phyloP scores from a whole-genome alignment of 1,140 invertebrate species.

The Tetramorium alpestre region DNA sequence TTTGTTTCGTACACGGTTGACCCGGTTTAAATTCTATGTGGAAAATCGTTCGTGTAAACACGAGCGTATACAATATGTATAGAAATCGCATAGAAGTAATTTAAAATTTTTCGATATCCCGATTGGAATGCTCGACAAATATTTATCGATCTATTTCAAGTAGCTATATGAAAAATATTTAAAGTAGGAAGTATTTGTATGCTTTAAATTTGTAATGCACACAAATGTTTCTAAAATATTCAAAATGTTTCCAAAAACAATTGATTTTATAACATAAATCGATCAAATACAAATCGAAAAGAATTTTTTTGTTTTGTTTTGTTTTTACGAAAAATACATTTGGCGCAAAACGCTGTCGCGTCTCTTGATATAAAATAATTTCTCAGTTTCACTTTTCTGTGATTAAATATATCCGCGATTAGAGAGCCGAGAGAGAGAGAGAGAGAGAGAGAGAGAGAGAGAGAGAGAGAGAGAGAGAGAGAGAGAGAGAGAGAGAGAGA shows the following conservation, averaged over 20 bases:
- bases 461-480: background rate
- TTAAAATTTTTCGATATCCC: conserved; percentile 16
- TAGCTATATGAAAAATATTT: background rate
- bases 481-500: background rate
- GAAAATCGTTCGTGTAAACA: conserved; percentile 38
- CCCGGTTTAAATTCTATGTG: conserved; percentile 24
- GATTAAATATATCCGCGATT: background rate
- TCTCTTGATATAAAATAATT: background rate
- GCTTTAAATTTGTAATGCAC: background rate
- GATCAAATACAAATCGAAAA: background rate
- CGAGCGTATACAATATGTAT: background rate
- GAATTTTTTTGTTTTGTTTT: background rate
- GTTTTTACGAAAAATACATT: background rate
- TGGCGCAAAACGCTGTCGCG: background rate
- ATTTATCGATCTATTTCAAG: conserved; percentile 30
- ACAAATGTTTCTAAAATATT: background rate
- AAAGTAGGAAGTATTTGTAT: background rate
- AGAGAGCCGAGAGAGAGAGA: background rate
- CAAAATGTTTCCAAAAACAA: background rate
- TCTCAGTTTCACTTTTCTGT: background rate
- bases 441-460: background rate
- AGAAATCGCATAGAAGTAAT: conserved; percentile 24
- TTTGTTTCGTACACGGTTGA: conserved; percentile 33
- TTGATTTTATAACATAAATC: background rate
- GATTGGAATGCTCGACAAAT: conserved; percentile 38